A percentile compares a stretch with the other conserved stretches of the same genome.
Conservation (phyloP, 2,113 vertebrate species). For the Peromyscus polionotus region DNA sequence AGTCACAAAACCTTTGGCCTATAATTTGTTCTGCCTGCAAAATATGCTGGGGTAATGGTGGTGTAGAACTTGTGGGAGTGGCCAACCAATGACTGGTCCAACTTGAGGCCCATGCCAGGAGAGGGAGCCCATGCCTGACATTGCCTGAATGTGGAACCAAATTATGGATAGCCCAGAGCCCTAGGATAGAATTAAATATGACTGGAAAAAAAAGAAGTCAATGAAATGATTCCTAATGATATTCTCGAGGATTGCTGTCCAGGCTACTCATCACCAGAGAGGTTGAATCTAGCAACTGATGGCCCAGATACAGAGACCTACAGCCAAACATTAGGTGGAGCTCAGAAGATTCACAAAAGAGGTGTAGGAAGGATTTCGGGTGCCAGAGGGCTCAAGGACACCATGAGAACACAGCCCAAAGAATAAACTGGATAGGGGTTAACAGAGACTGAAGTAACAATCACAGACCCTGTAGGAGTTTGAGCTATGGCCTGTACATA, state of each 20-base stretch:
- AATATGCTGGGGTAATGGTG: no score
- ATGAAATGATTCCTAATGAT: background rate
- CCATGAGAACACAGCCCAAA: background rate
- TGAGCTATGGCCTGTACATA: background rate
- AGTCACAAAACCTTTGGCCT: background rate
- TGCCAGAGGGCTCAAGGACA: background rate
- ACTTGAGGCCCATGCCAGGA: background rate
- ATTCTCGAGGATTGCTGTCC: background rate
- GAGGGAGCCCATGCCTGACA: background rate
- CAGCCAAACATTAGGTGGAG: background rate
- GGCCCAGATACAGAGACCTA: background rate
- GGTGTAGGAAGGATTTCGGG: no score
- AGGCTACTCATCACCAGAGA: background rate
- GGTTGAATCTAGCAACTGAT: background rate
- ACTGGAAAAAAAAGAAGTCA: background rate
- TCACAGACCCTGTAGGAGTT: background rate
- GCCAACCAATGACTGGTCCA: no score
- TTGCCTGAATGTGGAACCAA: background rate
- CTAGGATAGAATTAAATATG: background rate
- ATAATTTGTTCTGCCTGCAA: background rate
- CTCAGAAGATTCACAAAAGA: background rate
- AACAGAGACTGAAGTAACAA: background rate
- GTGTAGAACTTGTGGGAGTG: no score
- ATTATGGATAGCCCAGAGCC: background rate
- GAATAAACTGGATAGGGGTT: background rate